A percentile compares a stretch with the other conserved stretches of the same genome.
These are phyloP conservation scores for Polyodon spathula DNA, from an alignment of 2,113 vertebrate species.

Conservation along the genomic window DNA sequence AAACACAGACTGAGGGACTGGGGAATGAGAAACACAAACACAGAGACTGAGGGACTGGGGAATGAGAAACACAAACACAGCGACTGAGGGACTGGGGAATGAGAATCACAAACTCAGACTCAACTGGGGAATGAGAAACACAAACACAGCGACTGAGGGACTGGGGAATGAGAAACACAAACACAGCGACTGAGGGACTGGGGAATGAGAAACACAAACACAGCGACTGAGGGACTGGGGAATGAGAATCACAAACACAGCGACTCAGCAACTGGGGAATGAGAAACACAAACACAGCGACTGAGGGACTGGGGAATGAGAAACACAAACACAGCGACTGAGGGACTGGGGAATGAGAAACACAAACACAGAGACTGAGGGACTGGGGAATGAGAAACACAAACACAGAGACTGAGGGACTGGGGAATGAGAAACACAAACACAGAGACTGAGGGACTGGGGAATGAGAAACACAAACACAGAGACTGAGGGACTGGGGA, in stretches of 20 bases:
- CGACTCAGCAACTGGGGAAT: too few relatives aligned
- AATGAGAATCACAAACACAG: background rate
- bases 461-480: background rate
- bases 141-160: background rate
- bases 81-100: background rate
- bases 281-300: background rate
- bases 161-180: background rate
- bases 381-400: background rate
- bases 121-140: too few relatives aligned
- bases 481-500: too few relatives aligned
- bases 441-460: background rate
- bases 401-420: too few relatives aligned
- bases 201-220: slow-evolving; percentile 3
- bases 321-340: background rate
- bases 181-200: too few relatives aligned
- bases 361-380: background rate
- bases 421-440: slow-evolving; percentile 8
- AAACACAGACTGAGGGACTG: background rate
- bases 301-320: background rate
- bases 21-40: background rate
- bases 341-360: too few relatives aligned
- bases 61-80: background rate
- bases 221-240: background rate
- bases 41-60: too few relatives aligned
- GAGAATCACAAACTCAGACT: background rate